Conservation (phyloP, 2,113 vertebrate species). For the Castor canadensis region DNA sequence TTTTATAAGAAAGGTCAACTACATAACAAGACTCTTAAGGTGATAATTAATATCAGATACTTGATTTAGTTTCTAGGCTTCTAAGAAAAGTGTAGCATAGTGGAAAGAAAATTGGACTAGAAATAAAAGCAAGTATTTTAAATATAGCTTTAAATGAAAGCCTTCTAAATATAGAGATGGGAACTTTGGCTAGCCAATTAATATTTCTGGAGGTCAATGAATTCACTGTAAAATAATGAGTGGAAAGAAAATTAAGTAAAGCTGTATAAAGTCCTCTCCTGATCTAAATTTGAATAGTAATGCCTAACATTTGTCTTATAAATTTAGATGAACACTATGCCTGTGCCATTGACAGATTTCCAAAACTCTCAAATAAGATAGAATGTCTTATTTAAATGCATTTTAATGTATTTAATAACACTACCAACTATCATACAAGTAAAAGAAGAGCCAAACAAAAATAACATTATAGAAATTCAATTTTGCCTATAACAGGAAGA, state of each 20-base stretch:
- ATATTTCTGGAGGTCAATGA: background rate
- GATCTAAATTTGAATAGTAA: background rate
- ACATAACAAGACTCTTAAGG: background rate
- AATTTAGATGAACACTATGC: background rate
- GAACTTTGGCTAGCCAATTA: background rate
- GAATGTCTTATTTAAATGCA: background rate
- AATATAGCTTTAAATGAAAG: background rate
- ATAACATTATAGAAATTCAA: background rate
- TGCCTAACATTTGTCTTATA: background rate
- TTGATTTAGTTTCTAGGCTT: background rate
- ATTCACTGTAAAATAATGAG: background rate
- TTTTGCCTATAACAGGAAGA: background rate
- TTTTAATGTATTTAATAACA: background rate
- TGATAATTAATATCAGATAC: slow-evolving; percentile 39
- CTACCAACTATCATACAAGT: background rate
- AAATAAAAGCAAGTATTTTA: slow-evolving; percentile 12
- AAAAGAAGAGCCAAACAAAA: background rate
- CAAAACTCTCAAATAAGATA: background rate
- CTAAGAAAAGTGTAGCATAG: background rate
- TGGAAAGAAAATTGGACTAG: background rate
- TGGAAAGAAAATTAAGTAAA: background rate
- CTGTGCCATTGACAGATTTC: background rate
- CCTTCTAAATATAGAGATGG: background rate
- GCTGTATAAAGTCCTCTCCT: background rate
- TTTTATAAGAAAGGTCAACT: background rate